Evolutionary conservation across 2,888 invertebrate genomes (phyloP).

Genomic region (Linyphia triangularis): DNA sequence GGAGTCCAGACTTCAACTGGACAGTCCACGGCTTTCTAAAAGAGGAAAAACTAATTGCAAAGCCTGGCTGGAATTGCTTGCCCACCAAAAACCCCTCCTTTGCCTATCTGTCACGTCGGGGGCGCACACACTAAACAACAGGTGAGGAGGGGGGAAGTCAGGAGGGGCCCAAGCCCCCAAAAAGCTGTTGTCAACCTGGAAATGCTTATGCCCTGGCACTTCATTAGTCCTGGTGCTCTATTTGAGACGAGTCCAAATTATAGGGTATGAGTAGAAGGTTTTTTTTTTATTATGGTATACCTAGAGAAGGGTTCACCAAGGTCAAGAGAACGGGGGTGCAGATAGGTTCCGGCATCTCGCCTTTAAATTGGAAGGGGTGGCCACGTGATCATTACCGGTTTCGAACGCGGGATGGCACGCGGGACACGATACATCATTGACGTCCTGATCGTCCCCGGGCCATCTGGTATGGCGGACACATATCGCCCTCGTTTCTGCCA

Average conservation of each 20-base stretch:
- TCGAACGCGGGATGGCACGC: conserved; percentile 36
- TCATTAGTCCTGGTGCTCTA: conserved; percentile 64
- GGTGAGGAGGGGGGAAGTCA: no score
- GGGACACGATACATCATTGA: conserved; percentile 62
- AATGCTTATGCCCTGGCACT: conserved; percentile 46
- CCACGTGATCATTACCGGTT: conserved; percentile 74
- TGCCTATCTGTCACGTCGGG: conserved; percentile 18
- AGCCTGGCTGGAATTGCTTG: not conserved
- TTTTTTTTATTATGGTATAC: conserved; percentile 18
- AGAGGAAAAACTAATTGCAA: conserved; percentile 58
- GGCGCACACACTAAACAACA: conserved; percentile 54
- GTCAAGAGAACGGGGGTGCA: conserved; percentile 66
- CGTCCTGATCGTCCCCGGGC: conserved; percentile 48
- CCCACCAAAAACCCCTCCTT: not conserved
- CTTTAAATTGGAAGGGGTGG: conserved; percentile 74
- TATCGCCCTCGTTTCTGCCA: not conserved
- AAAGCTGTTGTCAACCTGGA: conserved; percentile 61
- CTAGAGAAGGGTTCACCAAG: conserved; percentile 48
- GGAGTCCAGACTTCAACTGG: conserved; percentile 42
- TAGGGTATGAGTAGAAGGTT: conserved; percentile 46
- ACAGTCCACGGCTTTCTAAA: conserved; percentile 27
- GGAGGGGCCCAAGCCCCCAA: no score
- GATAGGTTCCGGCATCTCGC: conserved; percentile 56
- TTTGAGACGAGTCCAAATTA: conserved; percentile 52
- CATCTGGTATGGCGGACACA: conserved; percentile 56